These are phyloP conservation scores for Trissonchulus sp. DNA, from an alignment of 2,888 invertebrate species.

Conservation along the genomic window DNA sequence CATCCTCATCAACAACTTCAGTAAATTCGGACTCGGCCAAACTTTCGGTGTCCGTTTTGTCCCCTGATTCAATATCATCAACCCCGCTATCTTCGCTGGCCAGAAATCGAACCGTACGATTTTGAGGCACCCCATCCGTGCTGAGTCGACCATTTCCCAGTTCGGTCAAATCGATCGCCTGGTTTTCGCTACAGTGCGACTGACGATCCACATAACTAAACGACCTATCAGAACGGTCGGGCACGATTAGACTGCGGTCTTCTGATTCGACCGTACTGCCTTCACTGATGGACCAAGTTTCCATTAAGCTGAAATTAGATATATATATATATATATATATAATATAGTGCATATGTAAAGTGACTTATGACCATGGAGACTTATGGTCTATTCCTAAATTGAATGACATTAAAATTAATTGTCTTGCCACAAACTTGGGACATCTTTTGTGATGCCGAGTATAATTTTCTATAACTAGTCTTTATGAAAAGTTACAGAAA, in stretches of 20 bases:
- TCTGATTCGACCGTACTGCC: neutral
- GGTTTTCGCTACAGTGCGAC: neutral
- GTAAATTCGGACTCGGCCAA: neutral
- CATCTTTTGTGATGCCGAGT: too few species aligned
- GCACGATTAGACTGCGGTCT: neutral
- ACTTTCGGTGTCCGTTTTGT: neutral
- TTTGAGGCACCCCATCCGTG: neutral
- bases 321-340: too few species aligned
- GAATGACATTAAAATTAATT: neutral
- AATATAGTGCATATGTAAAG: too few species aligned
- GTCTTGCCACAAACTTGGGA: too few species aligned
- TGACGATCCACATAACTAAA: neutral
- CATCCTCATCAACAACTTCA: neutral
- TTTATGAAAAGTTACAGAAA: too few species aligned
- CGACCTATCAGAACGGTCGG: neutral
- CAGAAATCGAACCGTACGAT: neutral
- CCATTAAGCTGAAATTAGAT: neutral
- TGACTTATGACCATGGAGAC: too few species aligned
- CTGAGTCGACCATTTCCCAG: neutral
- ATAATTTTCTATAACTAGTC: too few species aligned
- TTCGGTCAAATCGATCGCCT: neutral
- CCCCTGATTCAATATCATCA: neutral
- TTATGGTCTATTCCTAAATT: neutral
- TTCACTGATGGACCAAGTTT: neutral
- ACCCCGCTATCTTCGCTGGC: neutral